Base-by-base conservation (phyloP, 1,140 invertebrate species). In the Triops cancriformis region DNA sequence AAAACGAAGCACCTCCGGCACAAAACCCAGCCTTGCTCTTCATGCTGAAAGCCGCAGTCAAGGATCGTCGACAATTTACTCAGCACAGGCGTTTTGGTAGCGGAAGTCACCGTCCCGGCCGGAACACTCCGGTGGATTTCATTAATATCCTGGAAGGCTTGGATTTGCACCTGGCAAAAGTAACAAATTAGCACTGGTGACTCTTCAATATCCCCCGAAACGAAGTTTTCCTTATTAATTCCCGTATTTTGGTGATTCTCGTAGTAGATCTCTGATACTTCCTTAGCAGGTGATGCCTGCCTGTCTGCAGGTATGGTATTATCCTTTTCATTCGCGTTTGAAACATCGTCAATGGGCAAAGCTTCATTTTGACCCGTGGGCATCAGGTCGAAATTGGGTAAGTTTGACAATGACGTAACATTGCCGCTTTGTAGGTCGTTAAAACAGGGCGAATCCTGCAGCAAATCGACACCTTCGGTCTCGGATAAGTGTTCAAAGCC, bases 171-270 rank as follows among this genome's bases (percentile, higher is more conserved):
- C 23, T 64, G 51, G 51, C 51, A 64, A 23, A 64, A 64, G 23
- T 64, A 64, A 1, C 51, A 64, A 18, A 64, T 23, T 7, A 64
- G 51, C 51, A 64, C 6, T 0, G 51, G n/a, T 14, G n/a, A 10
- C 3, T 64, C 51, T 64, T 64, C 51, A 23, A 64, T 64, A 64
- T 64, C 51, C 6, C 51, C 51, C 23, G 51, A 23, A n/a, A 64
- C 51, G n/a, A 64, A 64, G 23, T 64, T 64, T 64, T 64, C 51
- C 51, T 64, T 64, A 64, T 64, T 64, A 23, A 64, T 64, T n/a
- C 6, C 23, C 18, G 51, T 6, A 1, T 23, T 23, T 64, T 64
- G 51, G 14, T 64, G 51, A 14, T 64, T 64, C 14, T 64, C 51
- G 18, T 64, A 64, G 14, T 64, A 64, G 6, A 64, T 64, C 14